These are phyloP conservation scores for Merodon equestris DNA, from an alignment of 2,888 invertebrate genomes.

Conservation along the genomic window DNA sequence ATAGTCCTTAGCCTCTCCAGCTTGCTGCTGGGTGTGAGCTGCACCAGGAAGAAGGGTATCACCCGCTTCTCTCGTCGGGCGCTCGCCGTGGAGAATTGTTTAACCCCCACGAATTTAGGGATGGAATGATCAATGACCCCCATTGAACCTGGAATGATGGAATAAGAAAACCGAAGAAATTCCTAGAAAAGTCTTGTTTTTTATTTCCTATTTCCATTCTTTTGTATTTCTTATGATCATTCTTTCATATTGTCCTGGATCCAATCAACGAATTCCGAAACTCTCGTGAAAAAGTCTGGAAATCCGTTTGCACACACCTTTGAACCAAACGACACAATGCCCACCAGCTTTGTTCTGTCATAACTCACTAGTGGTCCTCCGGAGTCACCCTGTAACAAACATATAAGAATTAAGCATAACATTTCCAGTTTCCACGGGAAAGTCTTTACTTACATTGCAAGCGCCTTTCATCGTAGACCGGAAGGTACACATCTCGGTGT, in stretches of 20 bases:
- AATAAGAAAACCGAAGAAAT: too few species aligned
- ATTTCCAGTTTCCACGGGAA: neutral
- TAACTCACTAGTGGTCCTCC: conserved; percentile 69
- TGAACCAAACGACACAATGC: conserved; percentile 69
- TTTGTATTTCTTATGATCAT: too few species aligned
- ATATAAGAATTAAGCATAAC: neutral
- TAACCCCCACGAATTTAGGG: too few species aligned
- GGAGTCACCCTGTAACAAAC: conserved; percentile 67
- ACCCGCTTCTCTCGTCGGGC: too few species aligned
- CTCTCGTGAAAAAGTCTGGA: conserved; percentile 74
- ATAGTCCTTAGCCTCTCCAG: too few species aligned
- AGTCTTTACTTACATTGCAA: conserved; percentile 27
- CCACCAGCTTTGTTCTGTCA: conserved; percentile 55
- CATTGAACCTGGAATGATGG: too few species aligned
- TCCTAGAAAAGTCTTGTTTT: too few species aligned
- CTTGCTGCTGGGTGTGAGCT: too few species aligned
- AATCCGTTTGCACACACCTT: conserved; percentile 39
- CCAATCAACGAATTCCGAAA: conserved; percentile 76
- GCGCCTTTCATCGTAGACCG: conserved; percentile 7
- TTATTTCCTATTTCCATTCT: too few species aligned
- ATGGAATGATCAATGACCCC: too few species aligned
- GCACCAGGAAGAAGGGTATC: too few species aligned
- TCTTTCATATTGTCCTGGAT: conserved; percentile 72
- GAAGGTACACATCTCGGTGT: conserved; percentile 18
- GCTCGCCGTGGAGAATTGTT: too few species aligned